Conservation (phyloP, 2,113 vertebrate genomes). For the Gallinago undulata region DNA sequence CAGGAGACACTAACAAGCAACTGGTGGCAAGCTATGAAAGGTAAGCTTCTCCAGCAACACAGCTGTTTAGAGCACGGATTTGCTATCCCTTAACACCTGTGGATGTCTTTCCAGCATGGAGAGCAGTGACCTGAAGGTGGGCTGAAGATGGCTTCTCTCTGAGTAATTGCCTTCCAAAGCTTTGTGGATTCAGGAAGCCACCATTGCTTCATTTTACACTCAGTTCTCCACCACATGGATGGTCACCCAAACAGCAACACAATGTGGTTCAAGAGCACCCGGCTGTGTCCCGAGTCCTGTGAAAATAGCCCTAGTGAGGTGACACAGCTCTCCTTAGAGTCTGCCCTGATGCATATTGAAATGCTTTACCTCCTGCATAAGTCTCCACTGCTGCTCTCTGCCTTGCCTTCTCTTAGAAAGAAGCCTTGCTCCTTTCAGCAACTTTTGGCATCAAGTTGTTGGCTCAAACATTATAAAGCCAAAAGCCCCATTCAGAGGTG, state of each 20-base stretch:
- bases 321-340: neutral
- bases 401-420: neutral
- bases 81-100: neutral
- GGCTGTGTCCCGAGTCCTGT: neutral
- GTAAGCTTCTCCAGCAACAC: neutral
- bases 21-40: neutral
- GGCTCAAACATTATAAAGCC: neutral
- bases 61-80: neutral
- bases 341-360: neutral
- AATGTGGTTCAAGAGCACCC: neutral
- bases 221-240: neutral
- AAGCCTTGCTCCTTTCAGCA: neutral
- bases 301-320: neutral
- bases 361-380: neutral
- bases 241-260: neutral
- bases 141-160: neutral
- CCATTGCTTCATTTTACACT: neutral
- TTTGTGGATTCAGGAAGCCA: neutral
- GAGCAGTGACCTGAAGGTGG: neutral
- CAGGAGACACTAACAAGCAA: neutral
- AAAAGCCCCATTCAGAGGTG: rapidly evolving
- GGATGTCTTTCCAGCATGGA: neutral
- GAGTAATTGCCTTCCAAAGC: neutral
- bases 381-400: neutral
- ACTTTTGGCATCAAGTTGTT: neutral